A percentile compares a stretch with the other conserved stretches of the same genome.
phyloP scores from a whole-genome alignment of 2,888 invertebrate genomes.

The Catocala fraxini region DNA sequence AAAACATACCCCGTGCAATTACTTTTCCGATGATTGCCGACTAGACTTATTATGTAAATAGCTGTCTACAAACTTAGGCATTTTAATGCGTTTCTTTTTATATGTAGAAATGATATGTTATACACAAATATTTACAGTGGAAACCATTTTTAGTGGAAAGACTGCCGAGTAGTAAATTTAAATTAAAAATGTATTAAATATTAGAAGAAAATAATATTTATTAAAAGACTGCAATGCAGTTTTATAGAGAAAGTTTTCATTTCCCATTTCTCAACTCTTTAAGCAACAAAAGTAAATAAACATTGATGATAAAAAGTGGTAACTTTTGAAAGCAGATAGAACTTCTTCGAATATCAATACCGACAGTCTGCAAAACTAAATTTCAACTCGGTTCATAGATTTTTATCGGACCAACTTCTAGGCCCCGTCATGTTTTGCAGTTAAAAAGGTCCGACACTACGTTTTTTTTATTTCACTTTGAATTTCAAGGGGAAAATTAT shows the following conservation, averaged over 20 bases:
- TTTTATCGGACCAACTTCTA: slow-evolving; percentile 61
- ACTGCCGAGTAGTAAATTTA: too few relatives aligned
- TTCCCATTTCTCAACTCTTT: slow-evolving; percentile 36
- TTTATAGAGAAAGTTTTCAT: slow-evolving; percentile 30
- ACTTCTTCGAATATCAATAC: slow-evolving; percentile 62
- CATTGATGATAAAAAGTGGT: slow-evolving; percentile 38
- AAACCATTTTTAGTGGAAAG: too few relatives aligned
- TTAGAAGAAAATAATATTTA: too few relatives aligned
- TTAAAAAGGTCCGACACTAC: slow-evolving; percentile 51
- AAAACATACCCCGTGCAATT: too few relatives aligned
- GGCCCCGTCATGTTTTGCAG: slow-evolving; percentile 53
- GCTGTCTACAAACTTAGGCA: too few relatives aligned
- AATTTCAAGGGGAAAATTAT: not conserved
- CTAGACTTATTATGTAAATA: too few relatives aligned
- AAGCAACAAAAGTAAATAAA: slow-evolving; percentile 37
- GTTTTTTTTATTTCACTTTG: slow-evolving; percentile 13
- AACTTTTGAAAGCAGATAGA: slow-evolving; percentile 58
- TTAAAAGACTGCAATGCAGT: not conserved
- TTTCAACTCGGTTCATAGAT: slow-evolving; percentile 59
- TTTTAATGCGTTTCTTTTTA: too few relatives aligned
- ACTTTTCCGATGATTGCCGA: too few relatives aligned
- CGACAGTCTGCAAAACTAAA: slow-evolving; percentile 56
- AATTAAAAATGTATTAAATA: too few relatives aligned
- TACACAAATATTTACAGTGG: too few relatives aligned
- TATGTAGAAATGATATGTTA: too few relatives aligned